phyloP scores from a whole-genome alignment of 1,140 invertebrate species.

The Bombus impatiens region DNA sequence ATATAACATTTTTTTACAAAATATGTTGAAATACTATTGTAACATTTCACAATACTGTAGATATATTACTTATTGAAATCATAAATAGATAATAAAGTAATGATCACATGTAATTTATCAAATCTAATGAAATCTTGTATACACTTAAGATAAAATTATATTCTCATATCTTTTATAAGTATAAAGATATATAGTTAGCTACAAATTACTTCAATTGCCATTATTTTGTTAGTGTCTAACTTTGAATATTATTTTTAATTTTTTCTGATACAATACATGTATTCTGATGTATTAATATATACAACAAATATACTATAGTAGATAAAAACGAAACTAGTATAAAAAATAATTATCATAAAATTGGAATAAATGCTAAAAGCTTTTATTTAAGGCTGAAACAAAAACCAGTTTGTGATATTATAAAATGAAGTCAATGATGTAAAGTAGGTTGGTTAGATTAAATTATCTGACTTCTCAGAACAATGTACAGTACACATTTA shows the following conservation, averaged over 20 bases:
- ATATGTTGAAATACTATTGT: neutral
- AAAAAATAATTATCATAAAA: too few relatives aligned
- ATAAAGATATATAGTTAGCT: neutral
- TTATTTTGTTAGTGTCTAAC: constrained; percentile 7
- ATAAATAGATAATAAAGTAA: neutral
- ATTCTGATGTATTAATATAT: neutral
- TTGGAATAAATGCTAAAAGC: neutral
- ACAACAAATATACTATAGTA: neutral
- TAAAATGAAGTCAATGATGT: neutral
- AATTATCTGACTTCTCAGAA: constrained; percentile 21
- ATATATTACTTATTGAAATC: neutral
- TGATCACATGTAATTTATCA: neutral
- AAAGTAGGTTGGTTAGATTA: constrained; percentile 21
- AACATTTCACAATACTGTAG: neutral
- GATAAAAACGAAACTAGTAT: too few relatives aligned
- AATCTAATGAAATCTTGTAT: neutral
- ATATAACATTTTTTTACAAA: neutral
- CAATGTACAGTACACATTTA: neutral
- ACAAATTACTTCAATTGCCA: neutral
- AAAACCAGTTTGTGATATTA: neutral
- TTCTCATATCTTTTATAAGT: constrained; percentile 14
- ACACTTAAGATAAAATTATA: constrained; percentile 34
- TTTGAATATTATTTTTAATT: constrained; percentile 18
- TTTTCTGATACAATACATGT: neutral
- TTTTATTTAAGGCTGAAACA: neutral